A percentile compares a stretch with the other conserved stretches of the same genome.
phyloP scores from a whole-genome alignment of 2,888 invertebrate genomes.

The Nemotelus nigrinus region DNA sequence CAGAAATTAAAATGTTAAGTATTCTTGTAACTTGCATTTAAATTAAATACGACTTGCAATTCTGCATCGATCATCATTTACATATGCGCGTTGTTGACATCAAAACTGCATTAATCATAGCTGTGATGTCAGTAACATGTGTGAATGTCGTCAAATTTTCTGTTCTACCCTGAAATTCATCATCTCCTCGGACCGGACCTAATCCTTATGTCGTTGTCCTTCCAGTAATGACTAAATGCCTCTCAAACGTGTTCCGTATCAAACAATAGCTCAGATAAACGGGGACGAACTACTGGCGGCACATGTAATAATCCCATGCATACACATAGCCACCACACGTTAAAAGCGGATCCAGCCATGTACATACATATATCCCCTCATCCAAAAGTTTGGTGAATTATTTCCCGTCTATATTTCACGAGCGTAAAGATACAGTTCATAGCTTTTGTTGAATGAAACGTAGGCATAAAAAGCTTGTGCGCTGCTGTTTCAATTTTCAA shows the following conservation, averaged over 20 bases:
- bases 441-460: background rate
- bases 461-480: slow-evolving; percentile 14
- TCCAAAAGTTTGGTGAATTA: slow-evolving; percentile 42
- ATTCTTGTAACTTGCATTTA: too few species aligned
- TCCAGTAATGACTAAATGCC: slow-evolving; percentile 1
- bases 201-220: slow-evolving; percentile 46
- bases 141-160: slow-evolving; percentile 51
- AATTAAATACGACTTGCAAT: too few species aligned
- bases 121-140: slow-evolving; percentile 45
- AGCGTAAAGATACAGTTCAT: slow-evolving; percentile 1
- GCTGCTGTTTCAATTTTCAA: slow-evolving; percentile 37
- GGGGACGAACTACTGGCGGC: slow-evolving; percentile 33
- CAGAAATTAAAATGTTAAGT: too few species aligned
- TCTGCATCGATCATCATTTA: background rate
- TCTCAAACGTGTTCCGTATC: slow-evolving; percentile 33
- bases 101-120: slow-evolving; percentile 48
- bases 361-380: slow-evolving; percentile 38
- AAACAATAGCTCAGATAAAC: slow-evolving; percentile 45
- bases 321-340: background rate
- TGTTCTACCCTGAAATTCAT: slow-evolving; percentile 48
- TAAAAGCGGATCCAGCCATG: background rate
- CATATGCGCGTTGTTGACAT: slow-evolving; percentile 19
- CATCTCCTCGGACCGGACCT: slow-evolving; percentile 48
- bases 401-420: background rate
- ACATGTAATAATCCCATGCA: slow-evolving; percentile 24